Base-by-base conservation (phyloP, 2,888 invertebrate genomes). In the Nebria brevicollis region DNA sequence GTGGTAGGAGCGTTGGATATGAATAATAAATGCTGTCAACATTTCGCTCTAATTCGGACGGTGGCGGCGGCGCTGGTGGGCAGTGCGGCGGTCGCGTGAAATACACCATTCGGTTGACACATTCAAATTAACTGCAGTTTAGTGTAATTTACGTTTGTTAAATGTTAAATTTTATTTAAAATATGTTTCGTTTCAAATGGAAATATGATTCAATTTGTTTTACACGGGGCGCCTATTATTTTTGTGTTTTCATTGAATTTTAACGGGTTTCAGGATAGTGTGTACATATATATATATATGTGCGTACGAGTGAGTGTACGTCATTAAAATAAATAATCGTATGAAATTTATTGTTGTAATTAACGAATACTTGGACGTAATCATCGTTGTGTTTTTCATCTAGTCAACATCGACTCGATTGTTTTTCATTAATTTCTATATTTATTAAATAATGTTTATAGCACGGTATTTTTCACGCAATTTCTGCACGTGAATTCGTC, bases 81-180 rank as follows among this genome's bases (percentile, higher is more conserved):
- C 73, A 13, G 42, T 66, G 20, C 74, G 42, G 70, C 77, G 25
- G 66, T 34, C 70, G 15, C 65, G 70, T 34, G 68, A 73, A n/a
- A 26, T 64, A 34, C 75, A 75, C 75, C 54, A 54, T 54, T 54
- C 54, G 54, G 54, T 54, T 81, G 80, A 81, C 80, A 81, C 75
- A 72, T 70, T 65, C 70, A 81, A 81, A 81, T 81, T 81, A 81
- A 81, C 80, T 81, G 80, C 80, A 81, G 80, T 81, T 81, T 81
- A 81, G 80, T 76, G 80, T 81, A 81, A 81, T 81, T 81, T 81
- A 81, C 80, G 72, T 76, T 54, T 81, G 80, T 81, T 81, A 81
- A 81, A 81, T 81, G 81, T 81, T 81, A 81, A 81, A 81, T 81
- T 81, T 81, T 81, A 77, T 81, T 81, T 81, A 81, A 81, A 81